Conservation (phyloP, 2,113 vertebrate species). For the Panthera tigris region DNA sequence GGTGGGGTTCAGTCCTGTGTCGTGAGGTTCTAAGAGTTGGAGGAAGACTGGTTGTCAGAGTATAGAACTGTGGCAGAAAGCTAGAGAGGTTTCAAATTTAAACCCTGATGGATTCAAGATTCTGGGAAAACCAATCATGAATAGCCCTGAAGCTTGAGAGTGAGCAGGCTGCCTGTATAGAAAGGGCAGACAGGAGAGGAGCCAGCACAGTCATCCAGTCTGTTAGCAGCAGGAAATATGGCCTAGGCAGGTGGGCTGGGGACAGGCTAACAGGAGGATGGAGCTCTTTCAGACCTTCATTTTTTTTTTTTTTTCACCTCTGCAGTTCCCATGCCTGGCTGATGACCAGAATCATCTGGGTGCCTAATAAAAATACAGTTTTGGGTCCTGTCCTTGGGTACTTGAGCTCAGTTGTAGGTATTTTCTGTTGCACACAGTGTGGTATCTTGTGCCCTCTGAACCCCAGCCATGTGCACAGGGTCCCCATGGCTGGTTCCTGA, state of each 20-base stretch:
- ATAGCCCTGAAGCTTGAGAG: not conserved
- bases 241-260: too few species aligned
- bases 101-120: not conserved
- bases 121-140: not conserved
- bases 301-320: not conserved
- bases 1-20: rapidly evolving
- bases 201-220: rapidly evolving
- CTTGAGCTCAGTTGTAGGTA: rapidly evolving
- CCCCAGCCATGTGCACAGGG: rapidly evolving
- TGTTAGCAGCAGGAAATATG: not conserved
- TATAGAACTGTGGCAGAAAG: not conserved
- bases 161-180: not conserved
- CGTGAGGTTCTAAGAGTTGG: not conserved
- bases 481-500: not conserved
- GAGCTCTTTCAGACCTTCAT: not conserved
- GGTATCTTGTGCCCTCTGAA: not conserved
- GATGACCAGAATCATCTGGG: not conserved
- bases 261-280: not conserved
- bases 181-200: not conserved
- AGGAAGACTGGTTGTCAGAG: not conserved
- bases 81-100: not conserved
- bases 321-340: not conserved
- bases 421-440: not conserved
- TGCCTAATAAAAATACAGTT: not conserved
- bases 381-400: not conserved